Evolutionary conservation across 2,113 vertebrate genomes (phyloP).

Genomic region (Piaya cayana): DNA sequence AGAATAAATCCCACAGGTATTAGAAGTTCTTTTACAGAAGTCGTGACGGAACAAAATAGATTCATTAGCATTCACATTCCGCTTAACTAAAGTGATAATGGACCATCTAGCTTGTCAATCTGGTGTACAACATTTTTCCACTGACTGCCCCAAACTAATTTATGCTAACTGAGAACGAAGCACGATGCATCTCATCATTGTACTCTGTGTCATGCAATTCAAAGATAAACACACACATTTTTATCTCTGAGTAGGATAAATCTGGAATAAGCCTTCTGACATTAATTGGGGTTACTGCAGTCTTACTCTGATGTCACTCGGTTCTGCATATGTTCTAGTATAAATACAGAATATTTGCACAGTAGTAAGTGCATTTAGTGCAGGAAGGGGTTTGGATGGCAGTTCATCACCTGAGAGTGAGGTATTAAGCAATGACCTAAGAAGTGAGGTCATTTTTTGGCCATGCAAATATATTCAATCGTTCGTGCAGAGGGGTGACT

Average conservation of each 20-base stretch:
- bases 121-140: neutral
- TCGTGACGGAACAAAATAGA: neutral
- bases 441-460: neutral
- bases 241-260: conserved; percentile 5
- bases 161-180: neutral
- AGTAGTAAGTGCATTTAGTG: neutral
- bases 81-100: neutral
- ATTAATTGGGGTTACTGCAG: conserved; percentile 35
- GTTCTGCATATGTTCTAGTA: neutral
- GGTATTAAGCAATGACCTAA: neutral
- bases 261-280: conserved; percentile 6
- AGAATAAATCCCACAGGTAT: neutral
- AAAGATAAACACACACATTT: neutral
- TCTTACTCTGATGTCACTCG: neutral
- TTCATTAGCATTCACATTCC: neutral
- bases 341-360: neutral
- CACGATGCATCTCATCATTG: neutral
- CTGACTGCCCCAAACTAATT: neutral
- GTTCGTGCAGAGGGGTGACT: neutral
- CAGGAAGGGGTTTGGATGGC: neutral
- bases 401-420: neutral
- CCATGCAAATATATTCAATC: neutral
- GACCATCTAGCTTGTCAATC: neutral
- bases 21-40: neutral
- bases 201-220: neutral